Percentiles rank a stretch among this genome's conserved stretches.
These are phyloP conservation scores for Enteromius argenteus DNA, from an alignment of 2,797 vertebrate genomes.

Conservation along the genomic window DNA sequence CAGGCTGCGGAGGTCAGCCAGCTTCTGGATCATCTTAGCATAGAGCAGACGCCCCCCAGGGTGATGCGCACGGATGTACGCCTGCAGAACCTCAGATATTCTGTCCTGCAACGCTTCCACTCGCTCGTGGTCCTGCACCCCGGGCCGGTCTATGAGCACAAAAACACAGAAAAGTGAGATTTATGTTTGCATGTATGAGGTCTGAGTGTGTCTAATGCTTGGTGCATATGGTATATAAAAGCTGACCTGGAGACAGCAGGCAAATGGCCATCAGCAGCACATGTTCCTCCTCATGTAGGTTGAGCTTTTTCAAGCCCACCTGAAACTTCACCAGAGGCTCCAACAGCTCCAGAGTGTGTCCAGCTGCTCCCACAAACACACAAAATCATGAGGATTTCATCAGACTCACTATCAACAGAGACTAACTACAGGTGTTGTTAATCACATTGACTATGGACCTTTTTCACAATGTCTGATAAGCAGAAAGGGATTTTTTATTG, in stretches of 20 bases:
- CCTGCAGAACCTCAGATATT: slow-evolving; percentile 88
- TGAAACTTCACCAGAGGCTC: slow-evolving; percentile 98
- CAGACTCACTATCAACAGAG: slow-evolving; percentile 9
- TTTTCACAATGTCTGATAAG: not conserved
- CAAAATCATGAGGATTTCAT: slow-evolving; percentile 20
- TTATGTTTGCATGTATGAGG: not conserved
- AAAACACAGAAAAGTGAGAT: slow-evolving; percentile 28
- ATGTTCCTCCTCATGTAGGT: slow-evolving; percentile 87
- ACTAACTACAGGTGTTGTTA: not conserved
- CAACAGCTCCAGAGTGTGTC: slow-evolving; percentile 89
- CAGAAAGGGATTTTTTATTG: not conserved
- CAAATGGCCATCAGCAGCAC: slow-evolving; percentile 99
- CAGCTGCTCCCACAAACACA: slow-evolving; percentile 76
- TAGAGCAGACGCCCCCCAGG: slow-evolving; percentile 89
- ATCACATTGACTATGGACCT: not conserved
- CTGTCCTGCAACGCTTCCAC: slow-evolving; percentile 92
- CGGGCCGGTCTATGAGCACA: slow-evolving; percentile 85
- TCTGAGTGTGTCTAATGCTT: not conserved
- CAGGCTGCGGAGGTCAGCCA: slow-evolving; percentile 93
- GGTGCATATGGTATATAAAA: not conserved
- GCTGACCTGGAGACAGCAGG: slow-evolving; percentile 89
- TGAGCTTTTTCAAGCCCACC: slow-evolving; percentile 94
- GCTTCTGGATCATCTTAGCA: slow-evolving; percentile 98
- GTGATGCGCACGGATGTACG: slow-evolving; percentile 87
- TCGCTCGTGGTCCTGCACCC: slow-evolving; percentile 87